Percentiles rank a stretch among this genome's conserved stretches.
These are phyloP conservation scores for Ranitomeya imitator DNA, from an alignment of 2,113 vertebrate species.

Conservation along the genomic window DNA sequence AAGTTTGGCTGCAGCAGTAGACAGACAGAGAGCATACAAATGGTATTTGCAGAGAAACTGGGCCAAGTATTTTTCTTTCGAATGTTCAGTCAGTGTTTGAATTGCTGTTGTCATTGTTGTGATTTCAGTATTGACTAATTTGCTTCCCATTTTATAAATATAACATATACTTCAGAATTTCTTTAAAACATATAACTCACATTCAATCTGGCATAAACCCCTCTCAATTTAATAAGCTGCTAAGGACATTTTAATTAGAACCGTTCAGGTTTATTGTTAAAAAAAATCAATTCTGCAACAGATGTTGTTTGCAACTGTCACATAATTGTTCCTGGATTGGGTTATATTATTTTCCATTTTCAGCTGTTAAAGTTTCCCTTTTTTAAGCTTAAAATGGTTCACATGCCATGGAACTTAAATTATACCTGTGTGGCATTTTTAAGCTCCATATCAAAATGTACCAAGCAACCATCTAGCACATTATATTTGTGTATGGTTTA, in stretches of 20 bases:
- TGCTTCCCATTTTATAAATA: background rate
- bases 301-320: slow-evolving; percentile 52
- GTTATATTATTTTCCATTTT: slow-evolving; percentile 44
- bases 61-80: background rate
- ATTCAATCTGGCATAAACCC: slow-evolving; percentile 1
- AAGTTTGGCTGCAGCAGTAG: too few relatives aligned
- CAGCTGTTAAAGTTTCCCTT: slow-evolving; percentile 45
- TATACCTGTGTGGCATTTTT: slow-evolving; percentile 41
- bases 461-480: slow-evolving; percentile 8
- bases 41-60: background rate
- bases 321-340: slow-evolving; percentile 43
- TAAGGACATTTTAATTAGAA: slow-evolving; percentile 7
- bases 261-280: slow-evolving; percentile 39
- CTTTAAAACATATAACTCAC: background rate
- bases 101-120: background rate
- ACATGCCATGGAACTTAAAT: slow-evolving; percentile 35
- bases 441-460: slow-evolving; percentile 26
- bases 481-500: slow-evolving; percentile 33
- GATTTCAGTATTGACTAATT: background rate
- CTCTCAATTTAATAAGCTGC: background rate
- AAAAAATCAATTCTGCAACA: slow-evolving; percentile 36
- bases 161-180: background rate
- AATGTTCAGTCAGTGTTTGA: background rate
- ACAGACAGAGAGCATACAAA: background rate
- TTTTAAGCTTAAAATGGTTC: slow-evolving; percentile 29